Percentiles rank a stretch among this genome's conserved stretches.
These are phyloP conservation scores for Parazoanthus swiftii DNA, from an alignment of 92 coral and sea anemone genomes.

Conservation along the genomic window DNA sequence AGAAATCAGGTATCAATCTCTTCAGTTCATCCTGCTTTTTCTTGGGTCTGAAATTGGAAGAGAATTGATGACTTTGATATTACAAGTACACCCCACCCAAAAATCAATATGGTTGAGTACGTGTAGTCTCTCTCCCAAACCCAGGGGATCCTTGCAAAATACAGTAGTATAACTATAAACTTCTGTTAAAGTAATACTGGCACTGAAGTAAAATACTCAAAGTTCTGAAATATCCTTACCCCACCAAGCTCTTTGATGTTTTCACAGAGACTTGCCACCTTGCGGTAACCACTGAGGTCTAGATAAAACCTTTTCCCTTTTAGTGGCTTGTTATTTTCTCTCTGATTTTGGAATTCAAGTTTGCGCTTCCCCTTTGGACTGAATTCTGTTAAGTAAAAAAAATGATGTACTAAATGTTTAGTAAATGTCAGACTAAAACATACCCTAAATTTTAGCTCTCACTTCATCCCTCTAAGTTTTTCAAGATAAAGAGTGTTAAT, in stretches of 20 bases:
- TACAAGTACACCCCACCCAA: too few relatives aligned
- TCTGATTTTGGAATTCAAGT: slow-evolving; percentile 76
- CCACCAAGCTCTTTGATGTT: slow-evolving; percentile 86
- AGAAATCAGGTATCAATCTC: too few relatives aligned
- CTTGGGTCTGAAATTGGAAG: too few relatives aligned
- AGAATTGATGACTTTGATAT: too few relatives aligned
- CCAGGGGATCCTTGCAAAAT: not conserved
- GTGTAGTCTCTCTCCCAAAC: too few relatives aligned
- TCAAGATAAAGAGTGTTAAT: too few relatives aligned
- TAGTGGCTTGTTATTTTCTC: slow-evolving; percentile 60
- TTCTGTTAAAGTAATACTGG: too few relatives aligned
- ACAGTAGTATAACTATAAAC: too few relatives aligned
- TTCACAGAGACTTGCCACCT: slow-evolving; percentile 56
- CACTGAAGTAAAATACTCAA: not conserved
- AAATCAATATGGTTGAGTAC: too few relatives aligned
- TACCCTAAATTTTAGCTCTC: too few relatives aligned
- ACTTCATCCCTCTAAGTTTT: not conserved
- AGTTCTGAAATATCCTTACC: slow-evolving; percentile 55
- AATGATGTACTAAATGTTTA: not conserved
- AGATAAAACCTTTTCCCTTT: slow-evolving; percentile 80
- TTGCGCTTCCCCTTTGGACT: slow-evolving; percentile 97
- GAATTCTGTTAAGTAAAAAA: slow-evolving; percentile 51
- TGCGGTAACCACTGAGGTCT: slow-evolving; percentile 77
- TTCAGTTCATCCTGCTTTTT: too few relatives aligned
- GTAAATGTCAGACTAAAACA: not conserved